Conservation (phyloP, 2,113 vertebrate genomes). For the Aythya baeri region DNA sequence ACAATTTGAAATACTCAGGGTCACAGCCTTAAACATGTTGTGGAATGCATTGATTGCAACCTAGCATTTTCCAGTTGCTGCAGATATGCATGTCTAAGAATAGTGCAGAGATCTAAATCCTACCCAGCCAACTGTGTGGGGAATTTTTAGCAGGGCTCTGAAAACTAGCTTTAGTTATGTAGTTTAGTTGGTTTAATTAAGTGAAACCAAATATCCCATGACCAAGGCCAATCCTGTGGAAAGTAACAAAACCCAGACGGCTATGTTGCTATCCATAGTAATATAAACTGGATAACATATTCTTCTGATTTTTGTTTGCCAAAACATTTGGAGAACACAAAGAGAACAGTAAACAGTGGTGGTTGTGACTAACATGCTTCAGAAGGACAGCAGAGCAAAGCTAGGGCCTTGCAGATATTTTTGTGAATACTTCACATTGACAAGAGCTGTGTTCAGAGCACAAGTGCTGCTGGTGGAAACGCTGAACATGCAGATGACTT, state of each 20-base stretch:
- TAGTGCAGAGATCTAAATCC: slow-evolving; percentile 60
- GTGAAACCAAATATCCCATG: background rate
- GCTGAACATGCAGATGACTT: background rate
- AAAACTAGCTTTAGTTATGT: background rate
- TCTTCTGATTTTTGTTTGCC: background rate
- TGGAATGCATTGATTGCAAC: slow-evolving; percentile 46
- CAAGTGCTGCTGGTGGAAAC: background rate
- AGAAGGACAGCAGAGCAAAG: background rate
- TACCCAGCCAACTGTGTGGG: slow-evolving; percentile 54
- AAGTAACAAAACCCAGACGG: background rate
- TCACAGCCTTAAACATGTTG: background rate
- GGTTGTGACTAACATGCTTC: background rate
- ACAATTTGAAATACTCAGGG: background rate
- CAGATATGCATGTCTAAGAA: slow-evolving; percentile 56
- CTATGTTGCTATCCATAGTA: background rate
- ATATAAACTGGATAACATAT: background rate
- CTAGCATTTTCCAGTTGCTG: slow-evolving; percentile 60
- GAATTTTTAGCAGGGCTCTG: slow-evolving; percentile 64
- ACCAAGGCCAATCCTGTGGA: background rate
- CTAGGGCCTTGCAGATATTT: background rate
- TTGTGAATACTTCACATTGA: background rate
- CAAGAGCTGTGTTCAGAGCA: background rate
- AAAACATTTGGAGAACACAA: background rate
- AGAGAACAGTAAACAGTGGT: background rate
- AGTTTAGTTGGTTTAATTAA: background rate